These are phyloP conservation scores for Psittacus erithacus DNA, from an alignment of 2,113 vertebrate species.

Conservation along the genomic window DNA sequence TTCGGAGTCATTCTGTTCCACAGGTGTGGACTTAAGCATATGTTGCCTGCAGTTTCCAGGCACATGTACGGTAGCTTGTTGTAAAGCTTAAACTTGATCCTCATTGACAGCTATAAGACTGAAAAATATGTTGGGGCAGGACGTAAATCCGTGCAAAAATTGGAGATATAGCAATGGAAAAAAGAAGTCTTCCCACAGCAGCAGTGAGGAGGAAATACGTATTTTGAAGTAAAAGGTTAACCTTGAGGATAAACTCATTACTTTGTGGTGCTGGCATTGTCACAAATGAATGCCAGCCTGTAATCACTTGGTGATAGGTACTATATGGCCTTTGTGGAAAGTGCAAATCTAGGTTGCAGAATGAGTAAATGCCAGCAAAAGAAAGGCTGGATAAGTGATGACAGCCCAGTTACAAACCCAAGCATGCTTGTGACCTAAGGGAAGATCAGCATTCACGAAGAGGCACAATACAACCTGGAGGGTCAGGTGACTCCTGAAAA, in stretches of 20 bases:
- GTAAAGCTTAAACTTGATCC: constrained; percentile 27
- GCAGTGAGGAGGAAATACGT: background rate
- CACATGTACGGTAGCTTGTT: background rate
- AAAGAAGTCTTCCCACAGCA: background rate
- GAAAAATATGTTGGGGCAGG: background rate
- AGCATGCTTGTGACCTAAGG: background rate
- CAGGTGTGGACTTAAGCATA: background rate
- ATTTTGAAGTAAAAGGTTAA: background rate
- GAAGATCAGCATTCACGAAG: background rate
- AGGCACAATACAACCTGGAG: background rate
- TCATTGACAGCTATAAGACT: constrained; percentile 24
- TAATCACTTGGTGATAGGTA: background rate
- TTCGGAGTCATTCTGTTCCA: background rate
- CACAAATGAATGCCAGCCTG: background rate
- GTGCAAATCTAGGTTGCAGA: background rate
- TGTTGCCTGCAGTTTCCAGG: constrained; percentile 14
- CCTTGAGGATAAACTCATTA: background rate
- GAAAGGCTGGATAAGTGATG: background rate
- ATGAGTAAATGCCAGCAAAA: background rate
- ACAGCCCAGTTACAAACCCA: background rate
- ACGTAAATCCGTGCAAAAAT: background rate
- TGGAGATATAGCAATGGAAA: background rate
- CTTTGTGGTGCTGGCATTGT: background rate
- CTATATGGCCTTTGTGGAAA: background rate
- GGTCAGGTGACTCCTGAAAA: background rate